phyloP scores from a whole-genome alignment of 2,888 invertebrate genomes.

The Stenichneumon culpator region DNA sequence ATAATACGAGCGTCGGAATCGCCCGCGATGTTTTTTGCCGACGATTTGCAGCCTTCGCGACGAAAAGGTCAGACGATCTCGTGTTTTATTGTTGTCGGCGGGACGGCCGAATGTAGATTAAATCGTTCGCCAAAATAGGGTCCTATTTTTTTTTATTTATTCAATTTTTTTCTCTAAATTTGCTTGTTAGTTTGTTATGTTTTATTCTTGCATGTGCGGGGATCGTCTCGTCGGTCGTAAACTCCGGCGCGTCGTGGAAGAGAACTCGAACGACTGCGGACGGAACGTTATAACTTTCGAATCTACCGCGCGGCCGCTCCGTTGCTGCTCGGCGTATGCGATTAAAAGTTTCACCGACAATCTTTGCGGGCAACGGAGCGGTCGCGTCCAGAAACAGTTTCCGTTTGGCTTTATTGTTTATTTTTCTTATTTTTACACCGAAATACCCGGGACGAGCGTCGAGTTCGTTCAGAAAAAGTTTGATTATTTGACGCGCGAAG shows the following conservation, averaged over 20 bases:
- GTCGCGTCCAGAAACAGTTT: slow-evolving; percentile 15
- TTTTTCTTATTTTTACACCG: background rate
- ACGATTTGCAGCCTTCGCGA: background rate
- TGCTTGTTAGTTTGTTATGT: slow-evolving; percentile 15
- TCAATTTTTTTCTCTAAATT: background rate
- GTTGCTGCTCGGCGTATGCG: slow-evolving; percentile 66
- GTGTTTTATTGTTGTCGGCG: slow-evolving; percentile 31
- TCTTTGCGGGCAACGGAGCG: background rate
- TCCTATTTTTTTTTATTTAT: slow-evolving; percentile 30
- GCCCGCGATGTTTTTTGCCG: slow-evolving; percentile 9
- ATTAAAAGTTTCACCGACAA: slow-evolving; percentile 78
- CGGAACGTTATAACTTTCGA: slow-evolving; percentile 68
- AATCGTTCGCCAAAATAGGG: slow-evolving; percentile 52
- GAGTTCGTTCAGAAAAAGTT: background rate
- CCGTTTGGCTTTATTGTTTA: slow-evolving; percentile 14
- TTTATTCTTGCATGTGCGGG: background rate
- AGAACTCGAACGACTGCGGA: slow-evolving; percentile 41
- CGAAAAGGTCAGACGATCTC: slow-evolving; percentile 56
- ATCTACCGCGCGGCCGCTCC: slow-evolving; percentile 60
- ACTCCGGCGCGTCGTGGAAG: slow-evolving; percentile 13
- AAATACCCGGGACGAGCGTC: background rate
- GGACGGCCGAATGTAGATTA: slow-evolving; percentile 35
- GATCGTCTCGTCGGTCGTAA: slow-evolving; percentile 1
- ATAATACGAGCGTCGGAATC: slow-evolving; percentile 4
- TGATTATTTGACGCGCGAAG: slow-evolving; percentile 26